phyloP scores from a whole-genome alignment of 2,888 invertebrate genomes.

The Sympetrum striolatum region DNA sequence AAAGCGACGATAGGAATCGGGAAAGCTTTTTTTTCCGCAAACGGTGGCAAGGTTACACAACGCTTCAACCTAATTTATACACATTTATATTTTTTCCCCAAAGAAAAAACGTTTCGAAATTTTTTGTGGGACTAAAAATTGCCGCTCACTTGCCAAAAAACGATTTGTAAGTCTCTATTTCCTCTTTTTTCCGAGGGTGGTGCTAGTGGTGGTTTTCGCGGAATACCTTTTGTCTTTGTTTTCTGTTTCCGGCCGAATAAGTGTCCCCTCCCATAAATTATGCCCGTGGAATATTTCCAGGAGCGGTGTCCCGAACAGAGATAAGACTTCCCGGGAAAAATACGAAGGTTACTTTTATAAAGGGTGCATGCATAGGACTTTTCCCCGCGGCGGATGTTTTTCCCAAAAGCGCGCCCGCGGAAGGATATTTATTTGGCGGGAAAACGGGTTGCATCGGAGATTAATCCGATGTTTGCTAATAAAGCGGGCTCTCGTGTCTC shows the following conservation, averaged over 20 bases:
- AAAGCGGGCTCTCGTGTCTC: background rate
- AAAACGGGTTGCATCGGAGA: background rate
- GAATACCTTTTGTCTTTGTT: background rate
- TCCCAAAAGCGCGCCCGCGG: background rate
- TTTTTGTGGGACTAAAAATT: background rate
- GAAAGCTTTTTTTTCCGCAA: background rate
- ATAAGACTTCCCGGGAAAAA: background rate
- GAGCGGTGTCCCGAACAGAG: background rate
- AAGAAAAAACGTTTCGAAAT: background rate
- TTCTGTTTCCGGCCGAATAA: conserved; percentile 8
- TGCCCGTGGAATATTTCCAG: conserved; percentile 2
- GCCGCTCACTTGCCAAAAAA: background rate
- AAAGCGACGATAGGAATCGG: background rate
- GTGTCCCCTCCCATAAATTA: conserved; percentile 6
- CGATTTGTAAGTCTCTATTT: background rate
- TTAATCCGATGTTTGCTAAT: conserved; percentile 1
- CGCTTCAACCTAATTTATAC: background rate
- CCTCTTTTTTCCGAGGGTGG: background rate
- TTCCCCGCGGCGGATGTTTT: background rate
- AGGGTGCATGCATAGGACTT: background rate
- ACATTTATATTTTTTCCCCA: background rate
- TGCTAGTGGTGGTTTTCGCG: background rate
- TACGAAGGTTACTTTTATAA: background rate
- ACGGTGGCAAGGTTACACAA: background rate
- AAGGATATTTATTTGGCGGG: conserved; percentile 1